These are phyloP conservation scores for Colletes gigas DNA, from an alignment of 1,140 invertebrate species.

Conservation along the genomic window DNA sequence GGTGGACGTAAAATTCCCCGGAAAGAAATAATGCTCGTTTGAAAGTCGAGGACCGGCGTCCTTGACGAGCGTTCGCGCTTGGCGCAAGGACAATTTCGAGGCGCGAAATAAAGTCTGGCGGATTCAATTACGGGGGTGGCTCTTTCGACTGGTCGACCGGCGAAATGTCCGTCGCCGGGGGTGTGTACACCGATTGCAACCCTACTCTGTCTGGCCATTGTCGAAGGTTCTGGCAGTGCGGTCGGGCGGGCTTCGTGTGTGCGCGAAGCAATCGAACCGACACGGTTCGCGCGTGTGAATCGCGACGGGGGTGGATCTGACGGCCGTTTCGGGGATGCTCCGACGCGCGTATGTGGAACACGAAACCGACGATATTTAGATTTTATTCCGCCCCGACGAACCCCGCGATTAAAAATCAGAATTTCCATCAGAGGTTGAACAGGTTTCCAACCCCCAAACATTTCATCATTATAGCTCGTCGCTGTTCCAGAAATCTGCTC, in stretches of 20 bases:
- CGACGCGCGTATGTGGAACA: neutral
- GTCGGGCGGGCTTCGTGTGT: neutral
- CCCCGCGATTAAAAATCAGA: no score
- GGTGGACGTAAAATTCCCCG: no score
- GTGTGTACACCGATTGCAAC: constrained; percentile 38
- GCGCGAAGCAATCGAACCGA: constrained; percentile 26
- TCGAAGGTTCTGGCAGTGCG: constrained; percentile 25
- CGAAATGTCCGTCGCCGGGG: constrained; percentile 39
- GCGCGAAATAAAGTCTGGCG: constrained; percentile 31
- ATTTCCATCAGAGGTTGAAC: no score
- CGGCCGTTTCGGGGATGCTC: neutral
- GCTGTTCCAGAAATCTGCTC: no score
- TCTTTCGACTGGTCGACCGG: constrained; percentile 16
- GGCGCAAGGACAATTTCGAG: constrained; percentile 5
- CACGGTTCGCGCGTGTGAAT: constrained; percentile 15
- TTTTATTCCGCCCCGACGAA: neutral
- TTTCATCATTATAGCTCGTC: no score
- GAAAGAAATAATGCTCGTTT: no score
- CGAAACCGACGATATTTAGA: neutral
- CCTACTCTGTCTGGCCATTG: constrained; percentile 20
- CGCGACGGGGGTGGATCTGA: constrained; percentile 5
- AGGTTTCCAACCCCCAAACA: no score
- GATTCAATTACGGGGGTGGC: constrained; percentile 36
- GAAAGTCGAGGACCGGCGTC: no score
- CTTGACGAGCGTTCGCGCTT: no score